Conservation (phyloP, 2,113 vertebrate genomes). For the Forbesichthys agassizii region DNA sequence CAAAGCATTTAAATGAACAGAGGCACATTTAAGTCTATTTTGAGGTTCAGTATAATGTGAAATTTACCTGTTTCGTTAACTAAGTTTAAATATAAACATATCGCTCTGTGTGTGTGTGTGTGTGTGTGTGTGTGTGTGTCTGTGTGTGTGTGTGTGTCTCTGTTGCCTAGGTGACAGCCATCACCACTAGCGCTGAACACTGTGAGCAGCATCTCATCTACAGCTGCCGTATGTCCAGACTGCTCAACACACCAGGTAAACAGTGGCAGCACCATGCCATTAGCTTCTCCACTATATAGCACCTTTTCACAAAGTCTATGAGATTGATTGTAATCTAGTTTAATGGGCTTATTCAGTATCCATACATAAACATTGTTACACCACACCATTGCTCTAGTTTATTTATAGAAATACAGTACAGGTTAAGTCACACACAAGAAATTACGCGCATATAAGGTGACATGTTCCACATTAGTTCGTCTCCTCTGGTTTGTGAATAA, state of each 20-base stretch:
- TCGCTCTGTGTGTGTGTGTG: not conserved
- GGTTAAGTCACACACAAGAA: too few relatives aligned
- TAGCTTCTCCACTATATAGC: too few relatives aligned
- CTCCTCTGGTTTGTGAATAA: too few relatives aligned
- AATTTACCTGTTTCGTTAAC: constrained; percentile 35
- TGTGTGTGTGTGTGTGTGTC: too few relatives aligned
- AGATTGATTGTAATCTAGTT: too few relatives aligned
- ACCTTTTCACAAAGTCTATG: too few relatives aligned
- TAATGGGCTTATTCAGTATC: too few relatives aligned
- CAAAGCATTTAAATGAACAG: constrained; percentile 24
- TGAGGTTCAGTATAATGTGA: constrained; percentile 14
- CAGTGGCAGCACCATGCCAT: constrained; percentile 9
- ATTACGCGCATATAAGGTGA: too few relatives aligned
- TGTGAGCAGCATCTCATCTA: constrained; percentile 94
- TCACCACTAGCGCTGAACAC: constrained; percentile 91
- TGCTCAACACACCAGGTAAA: constrained; percentile 97
- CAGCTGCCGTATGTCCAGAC: constrained; percentile 88
- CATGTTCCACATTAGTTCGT: too few relatives aligned
- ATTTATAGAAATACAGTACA: too few relatives aligned
- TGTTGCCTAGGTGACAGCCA: constrained; percentile 81
- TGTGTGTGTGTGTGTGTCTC: not conserved
- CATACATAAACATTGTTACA: too few relatives aligned
- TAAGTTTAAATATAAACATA: constrained; percentile 39
- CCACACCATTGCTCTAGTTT: too few relatives aligned
- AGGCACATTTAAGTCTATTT: constrained; percentile 22